phyloP scores from a whole-genome alignment of 92 coral and sea anemone genomes.

The Palythoa grandiflora region DNA sequence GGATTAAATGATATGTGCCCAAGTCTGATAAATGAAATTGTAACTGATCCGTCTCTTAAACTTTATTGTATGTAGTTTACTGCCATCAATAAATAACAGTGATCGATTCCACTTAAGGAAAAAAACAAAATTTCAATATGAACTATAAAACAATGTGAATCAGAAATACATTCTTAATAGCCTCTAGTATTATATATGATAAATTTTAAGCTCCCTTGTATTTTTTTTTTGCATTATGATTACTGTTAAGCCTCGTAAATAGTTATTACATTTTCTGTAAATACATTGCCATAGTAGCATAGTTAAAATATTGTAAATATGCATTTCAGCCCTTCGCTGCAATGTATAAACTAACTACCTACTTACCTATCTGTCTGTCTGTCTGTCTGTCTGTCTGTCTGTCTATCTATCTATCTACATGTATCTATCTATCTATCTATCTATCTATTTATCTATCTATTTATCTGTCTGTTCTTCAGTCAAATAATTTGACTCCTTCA shows the following conservation, averaged over 20 bases:
- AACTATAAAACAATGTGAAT: conserved; percentile 2
- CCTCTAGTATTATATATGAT: background rate
- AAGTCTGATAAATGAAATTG: conserved; percentile 6
- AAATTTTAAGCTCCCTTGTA: background rate
- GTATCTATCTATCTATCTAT: background rate
- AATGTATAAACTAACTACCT: background rate
- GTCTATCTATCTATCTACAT: background rate
- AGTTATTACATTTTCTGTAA: background rate
- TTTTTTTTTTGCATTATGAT: too few relatives aligned
- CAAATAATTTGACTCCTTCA: background rate
- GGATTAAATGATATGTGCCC: conserved; percentile 5
- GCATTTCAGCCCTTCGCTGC: conserved; percentile 8
- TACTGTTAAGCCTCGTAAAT: too few relatives aligned
- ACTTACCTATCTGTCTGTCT: conserved; percentile 5
- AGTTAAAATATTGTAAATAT: conserved; percentile 1
- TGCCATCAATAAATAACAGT: background rate
- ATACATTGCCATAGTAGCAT: background rate
- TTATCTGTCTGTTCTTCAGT: conserved; percentile 5
- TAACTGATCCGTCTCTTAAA: conserved; percentile 2
- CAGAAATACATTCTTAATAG: conserved; percentile 2
- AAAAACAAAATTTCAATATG: background rate
- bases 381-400: background rate
- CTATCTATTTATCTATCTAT: conserved; percentile 3
- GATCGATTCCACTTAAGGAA: too few relatives aligned
- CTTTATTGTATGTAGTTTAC: background rate